Conservation (phyloP, 2,113 vertebrate species). For the Natator depressus region DNA sequence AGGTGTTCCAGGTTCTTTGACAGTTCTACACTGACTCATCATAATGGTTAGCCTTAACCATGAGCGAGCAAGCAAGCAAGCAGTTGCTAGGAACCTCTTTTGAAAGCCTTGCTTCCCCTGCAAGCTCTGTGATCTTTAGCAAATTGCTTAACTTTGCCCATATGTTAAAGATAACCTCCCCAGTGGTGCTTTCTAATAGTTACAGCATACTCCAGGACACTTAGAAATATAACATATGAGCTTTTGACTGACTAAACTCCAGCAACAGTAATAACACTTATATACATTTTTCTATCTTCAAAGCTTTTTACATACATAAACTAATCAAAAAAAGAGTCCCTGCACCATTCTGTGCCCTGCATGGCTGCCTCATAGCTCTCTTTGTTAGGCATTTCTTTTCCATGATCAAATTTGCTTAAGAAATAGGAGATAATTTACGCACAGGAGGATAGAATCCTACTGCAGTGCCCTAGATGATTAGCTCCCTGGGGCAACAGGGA, state of each 20-base stretch:
- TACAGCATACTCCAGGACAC: neutral
- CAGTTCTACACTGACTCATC: neutral
- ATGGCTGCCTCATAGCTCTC: neutral
- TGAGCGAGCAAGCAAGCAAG: neutral
- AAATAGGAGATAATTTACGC: neutral
- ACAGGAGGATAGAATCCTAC: neutral
- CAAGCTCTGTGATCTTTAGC: neutral
- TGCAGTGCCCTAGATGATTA: neutral
- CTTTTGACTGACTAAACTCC: neutral
- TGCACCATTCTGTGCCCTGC: neutral
- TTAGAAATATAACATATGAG: too few relatives aligned
- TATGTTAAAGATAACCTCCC: neutral
- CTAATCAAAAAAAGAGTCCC: neutral
- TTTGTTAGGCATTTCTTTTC: neutral
- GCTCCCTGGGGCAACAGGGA: neutral
- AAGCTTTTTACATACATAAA: neutral
- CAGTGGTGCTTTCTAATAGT: neutral
- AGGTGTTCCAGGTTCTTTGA: neutral
- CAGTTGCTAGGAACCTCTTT: neutral
- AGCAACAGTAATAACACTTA: neutral
- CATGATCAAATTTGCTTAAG: neutral
- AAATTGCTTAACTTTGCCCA: neutral
- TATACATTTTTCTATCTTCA: too few relatives aligned
- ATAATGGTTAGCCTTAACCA: neutral
- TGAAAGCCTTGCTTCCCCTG: neutral